Base-by-base conservation (phyloP, 2,888 invertebrate genomes). In the Chloroclystis v-ata region DNA sequence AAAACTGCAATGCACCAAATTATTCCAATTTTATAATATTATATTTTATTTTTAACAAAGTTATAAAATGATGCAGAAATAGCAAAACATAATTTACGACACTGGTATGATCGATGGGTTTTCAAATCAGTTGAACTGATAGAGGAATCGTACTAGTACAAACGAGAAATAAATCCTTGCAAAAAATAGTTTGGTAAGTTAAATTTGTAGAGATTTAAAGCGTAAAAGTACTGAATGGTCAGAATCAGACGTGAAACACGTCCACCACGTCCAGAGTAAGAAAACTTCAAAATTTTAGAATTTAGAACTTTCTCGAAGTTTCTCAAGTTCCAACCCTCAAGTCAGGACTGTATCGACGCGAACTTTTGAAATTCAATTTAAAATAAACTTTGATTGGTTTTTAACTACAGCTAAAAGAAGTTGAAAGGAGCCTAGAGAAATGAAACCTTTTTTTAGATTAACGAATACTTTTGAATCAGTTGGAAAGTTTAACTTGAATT, bases 281-380 rank as follows among this genome's bases (percentile, higher is more conserved):
- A 20, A 16, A 35, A 35, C 16, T 20, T 10, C 56, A 57, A 60
- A 52, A 60, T 57, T 52, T 43, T 47, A 55, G 56, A 56, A 49
- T 52, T 46, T 54, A 53, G 54, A 55, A 60, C 59, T 61, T 59
- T 61, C 54, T 58, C 43, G 56, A 61, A 50, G 33, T 43, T 16
- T 8, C 12, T 13, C 33, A 52, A 41, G 40, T 46, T 38, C 28
- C 45, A 39, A 49, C 30, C 43, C 44, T 40, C 38, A 49, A 45
- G 44, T 29, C 35, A 42, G 28, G 48, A 45, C 40, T 33, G 47
- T 48, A 48, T 50, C 47, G 41, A 38, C 28, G 47, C 9, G 26
- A 50, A 50, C 28, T 52, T 48, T 40, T 38, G 52, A 52, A 50
- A 52, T 50, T 56, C 50, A 56, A 50, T 56, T 56, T 41, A 38